These are phyloP conservation scores for Platycheirus rosarum DNA, from an alignment of 2,888 invertebrate species.

Conservation along the genomic window DNA sequence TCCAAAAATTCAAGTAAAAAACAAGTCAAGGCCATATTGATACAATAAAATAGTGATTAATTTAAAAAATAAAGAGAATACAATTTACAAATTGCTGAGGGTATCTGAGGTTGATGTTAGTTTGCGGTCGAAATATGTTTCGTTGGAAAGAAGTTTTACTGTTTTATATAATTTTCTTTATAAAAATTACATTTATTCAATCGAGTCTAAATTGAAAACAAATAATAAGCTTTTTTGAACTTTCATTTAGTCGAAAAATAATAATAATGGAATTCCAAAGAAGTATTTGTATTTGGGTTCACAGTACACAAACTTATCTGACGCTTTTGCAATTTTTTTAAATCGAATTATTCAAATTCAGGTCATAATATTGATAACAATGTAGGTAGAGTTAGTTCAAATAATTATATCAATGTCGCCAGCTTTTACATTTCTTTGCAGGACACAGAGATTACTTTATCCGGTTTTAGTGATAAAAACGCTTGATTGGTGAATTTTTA, in stretches of 20 bases:
- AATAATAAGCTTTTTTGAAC: not conserved
- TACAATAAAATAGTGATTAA: not conserved
- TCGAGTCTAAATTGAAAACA: slow-evolving; percentile 3
- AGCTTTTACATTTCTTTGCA: too few species aligned
- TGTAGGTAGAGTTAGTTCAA: too few species aligned
- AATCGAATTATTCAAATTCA: too few species aligned
- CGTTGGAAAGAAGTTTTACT: not conserved
- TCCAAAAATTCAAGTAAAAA: slow-evolving; percentile 7
- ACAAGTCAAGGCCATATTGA: not conserved
- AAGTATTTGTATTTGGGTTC: not conserved
- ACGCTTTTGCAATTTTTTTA: too few species aligned
- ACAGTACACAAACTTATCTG: too few species aligned
- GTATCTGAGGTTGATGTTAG: too few species aligned
- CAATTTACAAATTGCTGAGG: not conserved
- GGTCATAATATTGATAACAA: too few species aligned
- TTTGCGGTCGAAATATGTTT: too few species aligned
- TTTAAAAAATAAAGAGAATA: slow-evolving; percentile 3
- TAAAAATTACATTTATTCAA: not conserved
- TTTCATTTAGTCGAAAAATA: slow-evolving; percentile 2
- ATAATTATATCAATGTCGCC: too few species aligned
- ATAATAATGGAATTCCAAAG: not conserved
- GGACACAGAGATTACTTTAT: too few species aligned
- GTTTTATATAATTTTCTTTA: not conserved
- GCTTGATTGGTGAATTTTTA: not conserved
- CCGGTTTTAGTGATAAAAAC: too few species aligned